Evolutionary conservation across 2,797 vertebrate genomes (phyloP).

Genomic region (Sciurus carolinensis): DNA sequence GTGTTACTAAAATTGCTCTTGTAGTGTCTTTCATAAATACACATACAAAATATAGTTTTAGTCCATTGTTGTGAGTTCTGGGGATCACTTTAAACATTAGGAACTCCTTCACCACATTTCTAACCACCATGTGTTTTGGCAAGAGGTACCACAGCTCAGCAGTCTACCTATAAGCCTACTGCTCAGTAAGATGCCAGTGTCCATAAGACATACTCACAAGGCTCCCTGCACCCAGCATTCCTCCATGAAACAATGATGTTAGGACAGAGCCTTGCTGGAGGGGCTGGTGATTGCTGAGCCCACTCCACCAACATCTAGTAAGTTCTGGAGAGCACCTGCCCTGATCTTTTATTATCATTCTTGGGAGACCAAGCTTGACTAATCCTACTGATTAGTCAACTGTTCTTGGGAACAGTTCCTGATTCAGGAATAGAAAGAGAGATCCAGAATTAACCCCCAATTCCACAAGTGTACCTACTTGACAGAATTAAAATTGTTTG

Average conservation of each 20-base stretch:
- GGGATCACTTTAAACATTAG: neutral
- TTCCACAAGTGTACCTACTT: neutral
- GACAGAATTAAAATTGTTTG: neutral
- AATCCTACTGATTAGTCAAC: neutral
- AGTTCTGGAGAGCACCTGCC: neutral
- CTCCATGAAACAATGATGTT: neutral
- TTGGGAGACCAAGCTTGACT: neutral
- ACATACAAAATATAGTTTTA: neutral
- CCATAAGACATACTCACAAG: neutral
- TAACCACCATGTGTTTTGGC: neutral
- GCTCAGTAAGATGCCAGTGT: neutral
- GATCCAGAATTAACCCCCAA: neutral
- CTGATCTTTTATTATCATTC: neutral
- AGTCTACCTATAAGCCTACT: too few relatives aligned
- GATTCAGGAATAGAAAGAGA: neutral
- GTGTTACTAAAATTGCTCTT: neutral
- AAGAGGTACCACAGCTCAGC: neutral
- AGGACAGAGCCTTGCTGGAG: neutral
- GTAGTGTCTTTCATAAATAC: neutral
- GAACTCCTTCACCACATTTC: neutral
- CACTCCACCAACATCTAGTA: neutral
- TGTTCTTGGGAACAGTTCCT: neutral
- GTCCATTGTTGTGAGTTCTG: neutral
- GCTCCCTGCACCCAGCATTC: rapidly evolving
- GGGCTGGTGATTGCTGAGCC: neutral